phyloP scores from a whole-genome alignment of 2,888 invertebrate species.

The Lycophotia porphyrea region DNA sequence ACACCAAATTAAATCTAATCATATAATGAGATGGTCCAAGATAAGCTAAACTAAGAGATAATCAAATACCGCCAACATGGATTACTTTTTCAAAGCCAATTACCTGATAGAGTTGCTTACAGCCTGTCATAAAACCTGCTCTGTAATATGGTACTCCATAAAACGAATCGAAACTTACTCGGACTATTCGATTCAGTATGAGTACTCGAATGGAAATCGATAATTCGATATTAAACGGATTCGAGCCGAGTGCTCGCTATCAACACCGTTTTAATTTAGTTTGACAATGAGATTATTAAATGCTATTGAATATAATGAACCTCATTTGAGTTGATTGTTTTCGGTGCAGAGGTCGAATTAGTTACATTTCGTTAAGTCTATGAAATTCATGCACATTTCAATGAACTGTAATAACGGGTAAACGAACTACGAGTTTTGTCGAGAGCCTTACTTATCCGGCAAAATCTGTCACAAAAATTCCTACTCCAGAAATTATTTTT shows the following conservation, averaged over 20 bases:
- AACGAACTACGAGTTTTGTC: conserved; percentile 9
- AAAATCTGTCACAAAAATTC: conserved; percentile 9
- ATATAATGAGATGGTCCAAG: conserved; percentile 32
- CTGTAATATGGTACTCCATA: conserved; percentile 55
- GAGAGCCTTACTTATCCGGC: neutral
- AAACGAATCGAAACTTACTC: conserved; percentile 56
- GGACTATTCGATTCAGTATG: conserved; percentile 58
- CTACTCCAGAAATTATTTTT: conserved; percentile 19
- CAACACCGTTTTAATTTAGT: conserved; percentile 68
- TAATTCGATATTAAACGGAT: conserved; percentile 63
- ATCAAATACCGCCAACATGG: conserved; percentile 51
- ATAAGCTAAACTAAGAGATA: conserved; percentile 48
- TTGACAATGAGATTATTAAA: conserved; percentile 65
- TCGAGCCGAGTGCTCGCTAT: conserved; percentile 55
- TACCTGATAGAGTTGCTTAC: conserved; percentile 55
- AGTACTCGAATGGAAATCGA: conserved; percentile 59
- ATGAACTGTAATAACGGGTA: conserved; percentile 16
- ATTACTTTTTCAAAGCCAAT: conserved; percentile 64
- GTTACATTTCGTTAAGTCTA: conserved; percentile 22
- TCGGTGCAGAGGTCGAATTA: conserved; percentile 37
- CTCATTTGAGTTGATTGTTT: conserved; percentile 55
- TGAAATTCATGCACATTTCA: conserved; percentile 19
- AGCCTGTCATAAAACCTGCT: conserved; percentile 60
- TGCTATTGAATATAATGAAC: conserved; percentile 57
- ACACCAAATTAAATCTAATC: conserved; percentile 33